Conservation (phyloP, 2,888 invertebrate genomes). For the Cerceris ruficornis region DNA sequence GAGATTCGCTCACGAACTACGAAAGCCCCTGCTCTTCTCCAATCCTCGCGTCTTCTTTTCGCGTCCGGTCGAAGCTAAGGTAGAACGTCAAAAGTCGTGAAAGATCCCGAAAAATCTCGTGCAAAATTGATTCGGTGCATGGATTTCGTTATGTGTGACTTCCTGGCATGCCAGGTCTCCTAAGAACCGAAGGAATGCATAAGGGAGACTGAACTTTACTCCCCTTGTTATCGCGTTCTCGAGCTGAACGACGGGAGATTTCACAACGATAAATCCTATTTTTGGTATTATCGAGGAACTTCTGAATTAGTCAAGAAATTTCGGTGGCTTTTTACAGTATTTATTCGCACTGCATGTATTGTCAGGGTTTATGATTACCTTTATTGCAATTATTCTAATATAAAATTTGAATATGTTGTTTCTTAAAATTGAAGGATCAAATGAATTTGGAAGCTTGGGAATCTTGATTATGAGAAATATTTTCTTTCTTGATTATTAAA, state of each 20-base stretch:
- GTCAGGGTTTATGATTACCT: neutral
- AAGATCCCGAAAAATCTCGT: conserved; percentile 53
- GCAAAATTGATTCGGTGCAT: conserved; percentile 62
- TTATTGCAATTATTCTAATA: too few species aligned
- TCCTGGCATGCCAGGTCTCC: conserved; percentile 9
- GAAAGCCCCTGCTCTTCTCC: conserved; percentile 9
- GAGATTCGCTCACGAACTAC: conserved; percentile 30
- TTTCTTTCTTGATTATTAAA: too few species aligned
- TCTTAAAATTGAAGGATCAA: too few species aligned
- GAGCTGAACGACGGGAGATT: neutral
- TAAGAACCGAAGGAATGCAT: conserved; percentile 48
- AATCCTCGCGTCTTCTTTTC: conserved; percentile 23
- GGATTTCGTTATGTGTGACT: conserved; percentile 53
- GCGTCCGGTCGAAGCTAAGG: conserved; percentile 33
- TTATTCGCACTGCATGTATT: neutral
- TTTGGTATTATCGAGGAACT: conserved; percentile 16
- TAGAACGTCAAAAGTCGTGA: conserved; percentile 57
- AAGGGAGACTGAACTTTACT: conserved; percentile 43
- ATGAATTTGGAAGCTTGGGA: too few species aligned
- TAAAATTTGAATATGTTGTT: too few species aligned
- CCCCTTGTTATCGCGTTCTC: conserved; percentile 27
- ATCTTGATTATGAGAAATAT: too few species aligned
- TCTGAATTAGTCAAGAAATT: conserved; percentile 24
- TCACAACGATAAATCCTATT: conserved; percentile 25
- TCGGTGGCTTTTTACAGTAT: neutral